Evolutionary conservation across 2,888 invertebrate genomes (phyloP).

Genomic region (Drosophila anomalata): DNA sequence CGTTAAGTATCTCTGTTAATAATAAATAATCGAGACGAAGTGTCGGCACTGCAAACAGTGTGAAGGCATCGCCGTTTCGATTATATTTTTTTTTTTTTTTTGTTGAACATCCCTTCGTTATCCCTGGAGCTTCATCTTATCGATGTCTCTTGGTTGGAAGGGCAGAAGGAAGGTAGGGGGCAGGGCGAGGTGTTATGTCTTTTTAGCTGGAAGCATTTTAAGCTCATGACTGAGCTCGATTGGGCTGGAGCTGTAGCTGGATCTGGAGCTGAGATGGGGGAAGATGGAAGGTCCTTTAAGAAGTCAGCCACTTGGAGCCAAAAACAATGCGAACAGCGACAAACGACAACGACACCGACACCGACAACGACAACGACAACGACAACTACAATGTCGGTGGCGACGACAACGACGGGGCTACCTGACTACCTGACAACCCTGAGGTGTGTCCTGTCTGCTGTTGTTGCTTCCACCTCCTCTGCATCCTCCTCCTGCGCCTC

Average conservation of each 20-base stretch:
- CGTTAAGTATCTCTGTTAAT: constrained; percentile 1
- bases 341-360: neutral
- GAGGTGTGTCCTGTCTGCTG: constrained; percentile 44
- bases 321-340: constrained; percentile 31
- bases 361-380: constrained; percentile 18
- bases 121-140: neutral
- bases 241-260: neutral
- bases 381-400: constrained; percentile 26
- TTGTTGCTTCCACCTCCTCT: neutral
- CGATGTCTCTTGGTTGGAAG: neutral
- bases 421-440: constrained; percentile 51
- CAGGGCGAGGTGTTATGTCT: neutral
- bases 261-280: too few species aligned
- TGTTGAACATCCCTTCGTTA: neutral
- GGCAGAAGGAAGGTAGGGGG: too few species aligned
- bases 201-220: neutral
- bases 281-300: neutral
- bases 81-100: constrained; percentile 2
- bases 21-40: neutral
- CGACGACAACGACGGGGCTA: constrained; percentile 43
- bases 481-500: too few species aligned
- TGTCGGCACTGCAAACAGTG: neutral
- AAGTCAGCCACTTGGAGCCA: constrained; percentile 14
- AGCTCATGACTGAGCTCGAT: constrained; percentile 12
- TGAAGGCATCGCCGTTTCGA: neutral